These are phyloP conservation scores for Helicoverpa zea DNA, from an alignment of 1,140 invertebrate species.

Conservation along the genomic window DNA sequence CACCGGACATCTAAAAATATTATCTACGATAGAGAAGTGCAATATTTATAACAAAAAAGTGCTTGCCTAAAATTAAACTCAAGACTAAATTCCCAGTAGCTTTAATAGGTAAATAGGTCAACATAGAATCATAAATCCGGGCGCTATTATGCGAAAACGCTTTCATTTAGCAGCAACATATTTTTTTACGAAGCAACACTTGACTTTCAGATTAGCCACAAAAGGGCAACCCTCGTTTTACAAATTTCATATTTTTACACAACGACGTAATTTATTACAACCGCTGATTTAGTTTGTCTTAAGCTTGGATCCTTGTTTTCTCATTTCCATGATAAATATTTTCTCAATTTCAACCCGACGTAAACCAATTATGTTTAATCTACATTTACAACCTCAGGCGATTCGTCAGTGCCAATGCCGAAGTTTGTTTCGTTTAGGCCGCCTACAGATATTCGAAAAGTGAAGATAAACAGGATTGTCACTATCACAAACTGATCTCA, in stretches of 20 bases:
- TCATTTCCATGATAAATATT: constrained; percentile 51
- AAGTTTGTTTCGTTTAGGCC: constrained; percentile 22
- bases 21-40: neutral
- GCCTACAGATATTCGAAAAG: neutral
- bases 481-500: too few species aligned
- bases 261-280: constrained; percentile 42
- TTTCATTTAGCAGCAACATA: constrained; percentile 25
- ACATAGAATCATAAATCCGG: constrained; percentile 27
- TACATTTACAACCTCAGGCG: constrained; percentile 29
- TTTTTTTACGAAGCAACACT: constrained; percentile 32
- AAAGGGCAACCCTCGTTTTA: constrained; percentile 11
- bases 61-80: constrained; percentile 10
- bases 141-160: constrained; percentile 23
- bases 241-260: constrained; percentile 40
- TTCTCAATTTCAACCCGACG: constrained; percentile 45
- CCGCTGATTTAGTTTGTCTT: constrained; percentile 45
- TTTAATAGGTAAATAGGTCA: constrained; percentile 38
- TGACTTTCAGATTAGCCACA: constrained; percentile 36
- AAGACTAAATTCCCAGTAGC: constrained; percentile 14
- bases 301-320: constrained; percentile 38
- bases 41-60: neutral
- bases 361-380: constrained; percentile 52
- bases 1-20: constrained; percentile 5
- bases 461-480: neutral
- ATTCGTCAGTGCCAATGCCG: constrained; percentile 27